Evolutionary conservation across 2,888 invertebrate species (phyloP), one percentile per base, ranked within the genome.

Genomic region (Abrostola tripartita): DNA sequence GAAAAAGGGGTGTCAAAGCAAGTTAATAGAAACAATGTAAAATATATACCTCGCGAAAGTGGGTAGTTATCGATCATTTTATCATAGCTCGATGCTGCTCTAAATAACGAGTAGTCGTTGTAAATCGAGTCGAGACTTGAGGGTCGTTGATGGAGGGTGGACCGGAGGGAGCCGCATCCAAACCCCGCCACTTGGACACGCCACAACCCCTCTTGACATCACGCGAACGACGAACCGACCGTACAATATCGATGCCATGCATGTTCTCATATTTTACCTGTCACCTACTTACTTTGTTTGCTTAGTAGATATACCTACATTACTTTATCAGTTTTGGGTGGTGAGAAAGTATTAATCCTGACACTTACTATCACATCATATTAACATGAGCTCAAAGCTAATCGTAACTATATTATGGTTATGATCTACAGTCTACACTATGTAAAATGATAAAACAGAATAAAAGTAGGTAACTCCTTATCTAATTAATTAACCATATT

Each of bases 181-280:
- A 77, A 81, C 83, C 83, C 86, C 81, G 74, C 87, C 88, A 91
- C 93, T 93, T 91, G 86, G 87, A 85, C 93, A 93, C 92, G 93
- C 83, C 84, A 89, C 86, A 79, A 81, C 85, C 82, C 88, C 74
- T 80, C 78, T 88, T 74, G 73, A 85, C 79, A 71, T 68, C 81
- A 82, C 75, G 79, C 81, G 76, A 82, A 74, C 73, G 44, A 38
- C 61, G 68, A 66, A 65, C 67, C 52, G 61, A 72, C 51, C 42
- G 36, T 5, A 44, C 71, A 24, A 24, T 24, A 71, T 76, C 57
- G 67, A 55, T 52, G 57, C 65, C n/a, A 63, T 62, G 53, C 52
- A 52, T 54, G 41, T 59, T 61, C 51, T 35, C 54, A 47, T 65
- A 70, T 36, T 9, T 60, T 69, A 64, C 52, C 64, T 65, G 62